A percentile compares a stretch with the other conserved stretches of the same genome.
Evolutionary conservation across 2,113 vertebrate species (phyloP).

Genomic region (Pluvianellus socialis): DNA sequence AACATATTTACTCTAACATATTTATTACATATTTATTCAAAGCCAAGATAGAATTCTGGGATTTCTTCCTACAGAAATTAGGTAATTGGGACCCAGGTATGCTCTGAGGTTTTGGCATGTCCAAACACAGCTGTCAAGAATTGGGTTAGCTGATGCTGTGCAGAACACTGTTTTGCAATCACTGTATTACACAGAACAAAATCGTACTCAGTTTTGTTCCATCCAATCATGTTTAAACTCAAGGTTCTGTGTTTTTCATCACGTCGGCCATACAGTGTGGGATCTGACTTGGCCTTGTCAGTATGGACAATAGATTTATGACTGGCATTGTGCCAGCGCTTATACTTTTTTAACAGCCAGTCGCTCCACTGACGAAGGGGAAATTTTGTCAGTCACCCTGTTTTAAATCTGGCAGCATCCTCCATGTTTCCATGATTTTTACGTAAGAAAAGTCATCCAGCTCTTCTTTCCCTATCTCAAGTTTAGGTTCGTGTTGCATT

Average conservation of each 20-base stretch:
- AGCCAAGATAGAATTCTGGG: background rate
- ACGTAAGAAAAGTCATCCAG: background rate
- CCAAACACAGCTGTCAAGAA: background rate
- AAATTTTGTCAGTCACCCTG: background rate
- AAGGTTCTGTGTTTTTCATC: background rate
- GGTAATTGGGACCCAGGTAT: background rate
- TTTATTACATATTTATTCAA: background rate
- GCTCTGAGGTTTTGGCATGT: background rate
- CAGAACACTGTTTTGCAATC: background rate
- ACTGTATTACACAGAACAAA: background rate
- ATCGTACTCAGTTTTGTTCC: background rate
- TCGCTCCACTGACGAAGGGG: rapidly evolving
- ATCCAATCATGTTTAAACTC: background rate
- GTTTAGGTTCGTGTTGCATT: background rate
- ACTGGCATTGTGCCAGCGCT: rapidly evolving
- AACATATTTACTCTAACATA: background rate
- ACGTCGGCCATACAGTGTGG: background rate
- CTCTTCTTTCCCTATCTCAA: background rate
- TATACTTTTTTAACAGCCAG: background rate
- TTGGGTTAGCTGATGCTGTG: background rate
- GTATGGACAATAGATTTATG: background rate
- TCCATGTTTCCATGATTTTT: background rate
- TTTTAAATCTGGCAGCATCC: background rate
- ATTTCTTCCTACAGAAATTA: background rate
- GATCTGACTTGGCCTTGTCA: background rate